Evolutionary conservation across 2,797 vertebrate species (phyloP), one percentile per base, ranked within the genome.

Genomic region (Lacerta bilineata): DNA sequence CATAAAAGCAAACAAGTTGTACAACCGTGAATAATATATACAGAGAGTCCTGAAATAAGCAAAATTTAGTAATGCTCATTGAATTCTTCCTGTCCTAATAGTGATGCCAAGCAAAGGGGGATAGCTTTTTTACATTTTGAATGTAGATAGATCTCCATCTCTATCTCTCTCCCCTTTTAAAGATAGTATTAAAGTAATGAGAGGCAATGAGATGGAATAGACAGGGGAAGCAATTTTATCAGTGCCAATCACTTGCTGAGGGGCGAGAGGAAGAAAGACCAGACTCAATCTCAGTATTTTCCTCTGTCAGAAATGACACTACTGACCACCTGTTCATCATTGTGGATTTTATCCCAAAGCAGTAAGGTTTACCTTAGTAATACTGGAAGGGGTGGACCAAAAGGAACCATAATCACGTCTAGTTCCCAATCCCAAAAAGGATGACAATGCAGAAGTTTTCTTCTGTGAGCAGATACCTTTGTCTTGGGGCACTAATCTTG

Each of bases 1-100:
- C 74, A 77, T 77, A 71, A 55, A 84, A 89, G 23, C 18, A 81
- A 89, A 83, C n/a, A 72, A 5, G 20, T n/a, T 39, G 13, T 25
- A 74, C 36, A 11, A 50, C n/a, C 50, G 74, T 74, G 8, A 81
- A 81, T 61, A 74, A 23, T 4, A 69, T 33, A 46, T 33, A 81
- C 41, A 55, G 17, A 84, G 20, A 64, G 69, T 85, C 43, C 50
- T 59, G 27, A 82, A 20, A 43, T 9, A 75, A 80, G 39, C 59
- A 72, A 87, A 87, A 50, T 1, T n/a, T 89, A 77, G 41, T 68
- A 72, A 86, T 2, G 66, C 50, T 87, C 72, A 72, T 66, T 41
- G 50, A 84, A 8, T 64, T n/a, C 8, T 33, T 39, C 20, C 41
- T 81, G 79, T 18, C 71, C 15, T 64, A 74, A 84, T 8, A 64